Evolutionary conservation across 92 coral and sea anemone genomes (phyloP).

Genomic region (Pocillopora meandrina): DNA sequence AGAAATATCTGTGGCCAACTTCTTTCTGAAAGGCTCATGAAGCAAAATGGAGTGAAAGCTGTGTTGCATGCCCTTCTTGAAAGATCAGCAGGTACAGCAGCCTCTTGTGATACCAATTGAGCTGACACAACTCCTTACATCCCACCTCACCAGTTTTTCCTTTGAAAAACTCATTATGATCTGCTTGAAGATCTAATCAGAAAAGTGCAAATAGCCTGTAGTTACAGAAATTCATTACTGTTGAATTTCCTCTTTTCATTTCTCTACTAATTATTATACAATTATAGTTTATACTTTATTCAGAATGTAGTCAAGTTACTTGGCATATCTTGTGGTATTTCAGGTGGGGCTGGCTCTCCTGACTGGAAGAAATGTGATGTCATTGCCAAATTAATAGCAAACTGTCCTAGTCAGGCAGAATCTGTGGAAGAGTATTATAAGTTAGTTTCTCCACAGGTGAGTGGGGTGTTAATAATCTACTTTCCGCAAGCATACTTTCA

Average conservation of each 20-base stretch:
- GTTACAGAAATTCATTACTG: too few relatives aligned
- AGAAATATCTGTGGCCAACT: conserved; percentile 78
- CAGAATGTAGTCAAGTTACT: not conserved
- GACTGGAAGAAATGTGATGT: conserved; percentile 92
- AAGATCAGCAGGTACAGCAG: conserved; percentile 58
- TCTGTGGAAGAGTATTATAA: conserved; percentile 83
- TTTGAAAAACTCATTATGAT: too few relatives aligned
- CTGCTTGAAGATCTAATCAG: too few relatives aligned
- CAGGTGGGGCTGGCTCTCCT: conserved; percentile 20
- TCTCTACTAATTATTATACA: not conserved
- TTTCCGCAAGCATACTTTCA: too few relatives aligned
- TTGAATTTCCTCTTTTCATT: too few relatives aligned
- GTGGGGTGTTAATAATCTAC: not conserved
- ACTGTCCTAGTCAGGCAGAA: conserved; percentile 88
- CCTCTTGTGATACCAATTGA: too few relatives aligned
- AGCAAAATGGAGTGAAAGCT: conserved; percentile 80
- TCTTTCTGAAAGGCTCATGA: conserved; percentile 85
- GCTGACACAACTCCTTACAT: too few relatives aligned
- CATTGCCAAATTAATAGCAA: conserved; percentile 89
- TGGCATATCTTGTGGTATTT: not conserved
- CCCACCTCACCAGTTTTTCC: too few relatives aligned
- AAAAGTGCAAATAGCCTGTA: too few relatives aligned
- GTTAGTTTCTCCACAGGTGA: conserved; percentile 83
- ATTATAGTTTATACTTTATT: not conserved
- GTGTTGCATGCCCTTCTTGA: conserved; percentile 81